Conservation (phyloP, 2,797 vertebrate species). For the Aphelocoma californica region DNA sequence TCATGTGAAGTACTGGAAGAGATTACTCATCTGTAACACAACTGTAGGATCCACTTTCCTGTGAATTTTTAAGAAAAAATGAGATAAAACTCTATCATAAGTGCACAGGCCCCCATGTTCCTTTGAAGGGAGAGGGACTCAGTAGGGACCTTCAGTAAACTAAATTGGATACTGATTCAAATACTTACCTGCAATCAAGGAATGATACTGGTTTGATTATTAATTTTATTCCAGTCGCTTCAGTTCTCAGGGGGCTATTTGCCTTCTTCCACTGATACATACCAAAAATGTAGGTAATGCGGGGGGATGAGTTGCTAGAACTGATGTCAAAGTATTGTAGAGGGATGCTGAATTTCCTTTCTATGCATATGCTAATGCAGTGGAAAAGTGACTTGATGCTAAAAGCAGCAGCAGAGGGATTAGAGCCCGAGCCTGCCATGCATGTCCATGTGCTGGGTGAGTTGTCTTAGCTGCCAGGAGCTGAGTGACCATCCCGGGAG, state of each 20-base stretch:
- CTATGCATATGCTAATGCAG: background rate
- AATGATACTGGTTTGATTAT: background rate
- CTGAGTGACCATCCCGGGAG: no score
- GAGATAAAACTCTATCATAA: background rate
- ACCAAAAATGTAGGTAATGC: background rate
- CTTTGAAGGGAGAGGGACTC: background rate
- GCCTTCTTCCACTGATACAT: background rate
- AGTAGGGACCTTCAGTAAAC: background rate
- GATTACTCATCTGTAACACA: background rate
- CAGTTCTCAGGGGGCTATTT: background rate
- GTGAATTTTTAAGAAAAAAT: background rate
- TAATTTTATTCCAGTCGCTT: background rate
- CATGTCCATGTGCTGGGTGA: background rate
- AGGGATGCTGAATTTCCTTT: background rate
- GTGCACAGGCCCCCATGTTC: background rate
- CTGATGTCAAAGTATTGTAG: background rate
- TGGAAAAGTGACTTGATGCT: background rate
- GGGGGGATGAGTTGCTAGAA: background rate
- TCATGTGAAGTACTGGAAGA: background rate
- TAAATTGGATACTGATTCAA: background rate
- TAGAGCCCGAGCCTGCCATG: background rate
- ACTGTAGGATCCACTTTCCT: background rate
- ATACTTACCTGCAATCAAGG: background rate
- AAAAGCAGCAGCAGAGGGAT: background rate
- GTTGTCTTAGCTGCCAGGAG: background rate